These are phyloP conservation scores for Salvelinus alpinus DNA, from an alignment of 2,113 vertebrate genomes.

Conservation along the genomic window DNA sequence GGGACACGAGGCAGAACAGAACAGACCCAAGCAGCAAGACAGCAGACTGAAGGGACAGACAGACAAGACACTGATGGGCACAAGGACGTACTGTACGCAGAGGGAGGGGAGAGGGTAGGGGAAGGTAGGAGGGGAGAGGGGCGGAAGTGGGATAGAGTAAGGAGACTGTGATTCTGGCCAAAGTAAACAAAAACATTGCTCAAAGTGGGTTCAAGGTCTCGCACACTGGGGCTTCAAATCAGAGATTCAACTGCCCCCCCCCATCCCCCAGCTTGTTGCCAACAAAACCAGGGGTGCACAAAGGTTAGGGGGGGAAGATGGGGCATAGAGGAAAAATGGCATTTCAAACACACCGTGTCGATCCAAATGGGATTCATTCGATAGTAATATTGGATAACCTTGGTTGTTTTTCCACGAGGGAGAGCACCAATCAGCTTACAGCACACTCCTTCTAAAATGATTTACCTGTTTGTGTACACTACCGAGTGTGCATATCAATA, in stretches of 20 bases:
- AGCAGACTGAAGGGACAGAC: slow-evolving; percentile 57
- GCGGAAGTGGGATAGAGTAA: slow-evolving; percentile 56
- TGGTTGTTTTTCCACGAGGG: slow-evolving; percentile 32
- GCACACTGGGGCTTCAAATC: slow-evolving; percentile 80
- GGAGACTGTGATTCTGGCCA: slow-evolving; percentile 76
- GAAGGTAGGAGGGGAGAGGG: slow-evolving; percentile 48
- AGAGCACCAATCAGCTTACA: slow-evolving; percentile 45
- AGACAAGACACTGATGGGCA: slow-evolving; percentile 57
- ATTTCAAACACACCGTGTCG: slow-evolving; percentile 64
- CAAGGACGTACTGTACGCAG: slow-evolving; percentile 57
- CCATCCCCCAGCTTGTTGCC: too few species aligned
- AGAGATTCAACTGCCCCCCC: slow-evolving; percentile 52
- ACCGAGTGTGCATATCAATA: slow-evolving; percentile 16
- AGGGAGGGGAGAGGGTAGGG: slow-evolving; percentile 8
- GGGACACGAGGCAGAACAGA: slow-evolving; percentile 59
- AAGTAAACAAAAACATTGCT: slow-evolving; percentile 71
- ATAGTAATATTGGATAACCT: slow-evolving; percentile 50
- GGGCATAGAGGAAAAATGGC: slow-evolving; percentile 15
- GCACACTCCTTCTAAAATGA: slow-evolving; percentile 18
- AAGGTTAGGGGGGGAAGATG: background rate
- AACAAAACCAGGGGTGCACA: too few species aligned
- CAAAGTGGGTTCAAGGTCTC: slow-evolving; percentile 72
- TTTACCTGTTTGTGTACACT: slow-evolving; percentile 21
- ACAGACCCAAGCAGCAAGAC: slow-evolving; percentile 73
- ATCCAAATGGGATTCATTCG: slow-evolving; percentile 70